Base-by-base conservation (phyloP, 2,888 invertebrate genomes). In the Hemistola chrysoprasaria region DNA sequence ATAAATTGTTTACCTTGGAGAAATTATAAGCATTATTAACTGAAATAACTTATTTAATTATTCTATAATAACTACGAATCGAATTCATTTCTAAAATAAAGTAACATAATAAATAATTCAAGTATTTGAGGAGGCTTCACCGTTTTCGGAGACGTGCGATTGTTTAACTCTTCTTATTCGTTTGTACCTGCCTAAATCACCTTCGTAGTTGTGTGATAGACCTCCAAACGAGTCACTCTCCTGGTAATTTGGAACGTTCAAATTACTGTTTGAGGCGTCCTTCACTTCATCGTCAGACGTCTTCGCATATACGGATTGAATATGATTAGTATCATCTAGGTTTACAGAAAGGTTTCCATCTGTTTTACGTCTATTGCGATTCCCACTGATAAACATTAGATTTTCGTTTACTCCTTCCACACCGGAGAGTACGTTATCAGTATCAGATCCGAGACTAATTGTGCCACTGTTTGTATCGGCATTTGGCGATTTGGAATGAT, bases 371-470 rank as follows among this genome's bases (percentile, higher is more conserved):
- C 65, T 71, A 27, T 65, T 75, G 6, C 81, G 69, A 7, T 53
- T 40, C 8, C 63, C 71, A 50, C 70, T 68, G 34, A 56, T 80
- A 27, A 63, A 78, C 83, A 84, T 84, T n/a, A 86, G 56, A 54
- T 82, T 84, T 24, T 84, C 82, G 45, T 84, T 79, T 6, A 77
- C 75, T 7, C 78, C 81, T 66, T 84, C 82, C 6, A 74, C 69
- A 6, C 81, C 80, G 20, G 83, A 78, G 36, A 86, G 56, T 23
- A 82, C 73, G 34, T 65, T 74, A 47, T 87, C 86, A 6, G 79
- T 78, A 44, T 88, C 88, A 8, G 81, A 78, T 11, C 85, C 86
- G 8, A 84, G 51, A 49, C 67, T 72, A 47, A 60, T 55, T 7
- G 71, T 61, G 44, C 71, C 66, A 24, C 36, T 44, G 11, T 24